phyloP scores from a whole-genome alignment of 2,888 invertebrate species.

The Lagria hirta region DNA sequence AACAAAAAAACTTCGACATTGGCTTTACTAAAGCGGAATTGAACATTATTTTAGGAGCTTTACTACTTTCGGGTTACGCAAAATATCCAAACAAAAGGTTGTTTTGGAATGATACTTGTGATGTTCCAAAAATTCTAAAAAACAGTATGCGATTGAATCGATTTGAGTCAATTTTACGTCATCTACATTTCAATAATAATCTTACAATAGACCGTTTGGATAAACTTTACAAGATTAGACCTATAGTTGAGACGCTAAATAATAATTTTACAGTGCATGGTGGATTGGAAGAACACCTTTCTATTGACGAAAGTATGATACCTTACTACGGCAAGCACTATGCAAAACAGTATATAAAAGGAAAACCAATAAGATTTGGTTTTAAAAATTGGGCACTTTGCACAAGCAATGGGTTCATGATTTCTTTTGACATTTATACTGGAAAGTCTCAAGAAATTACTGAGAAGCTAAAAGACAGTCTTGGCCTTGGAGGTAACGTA shows the following conservation, averaged over 20 bases:
- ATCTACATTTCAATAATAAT: no score
- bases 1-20: no score
- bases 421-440: constrained; percentile 33
- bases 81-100: no score
- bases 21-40: no score
- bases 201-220: no score
- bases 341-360: constrained; percentile 33
- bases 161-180: no score
- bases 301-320: constrained; percentile 34
- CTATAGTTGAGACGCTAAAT: constrained; percentile 22
- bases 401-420: constrained; percentile 30
- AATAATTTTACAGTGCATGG: constrained; percentile 20
- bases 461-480: constrained; percentile 16
- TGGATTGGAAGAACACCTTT: constrained; percentile 26
- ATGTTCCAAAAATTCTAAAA: no score
- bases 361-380: constrained; percentile 35
- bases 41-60: no score
- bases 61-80: no score
- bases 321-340: constrained; percentile 34
- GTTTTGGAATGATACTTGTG: no score
- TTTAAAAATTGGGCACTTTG: constrained; percentile 36
- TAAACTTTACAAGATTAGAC: constrained; percentile 28
- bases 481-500: constrained; percentile 31
- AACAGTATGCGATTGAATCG: no score
- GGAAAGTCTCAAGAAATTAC: constrained; percentile 31